Conservation (phyloP, 2,797 vertebrate species). For the Clamator glandarius region DNA sequence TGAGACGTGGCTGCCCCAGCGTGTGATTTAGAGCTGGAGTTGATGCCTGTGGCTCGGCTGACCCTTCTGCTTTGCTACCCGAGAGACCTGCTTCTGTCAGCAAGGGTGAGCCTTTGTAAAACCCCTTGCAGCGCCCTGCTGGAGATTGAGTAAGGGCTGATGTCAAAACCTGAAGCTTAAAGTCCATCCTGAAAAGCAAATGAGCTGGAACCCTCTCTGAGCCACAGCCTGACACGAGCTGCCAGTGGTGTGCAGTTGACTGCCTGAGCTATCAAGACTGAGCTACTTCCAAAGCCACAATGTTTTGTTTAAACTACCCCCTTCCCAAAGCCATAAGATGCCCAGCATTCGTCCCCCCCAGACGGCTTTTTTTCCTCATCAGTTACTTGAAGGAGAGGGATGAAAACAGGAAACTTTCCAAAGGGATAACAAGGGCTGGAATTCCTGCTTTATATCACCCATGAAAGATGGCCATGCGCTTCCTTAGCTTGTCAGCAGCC, state of each 20-base stretch:
- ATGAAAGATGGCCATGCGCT: background rate
- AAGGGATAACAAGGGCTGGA: background rate
- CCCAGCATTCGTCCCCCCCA: background rate
- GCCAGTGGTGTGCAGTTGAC: background rate
- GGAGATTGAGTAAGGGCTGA: background rate
- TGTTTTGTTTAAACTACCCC: background rate
- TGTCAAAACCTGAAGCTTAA: background rate
- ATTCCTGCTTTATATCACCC: background rate
- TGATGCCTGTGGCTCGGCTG: fast-evolving
- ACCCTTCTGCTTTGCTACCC: background rate
- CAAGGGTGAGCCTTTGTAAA: background rate
- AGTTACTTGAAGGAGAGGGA: background rate
- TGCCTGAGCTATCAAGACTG: background rate
- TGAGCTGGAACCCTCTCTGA: fast-evolving
- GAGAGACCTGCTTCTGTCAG: background rate
- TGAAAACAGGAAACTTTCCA: background rate
- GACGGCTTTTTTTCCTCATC: background rate
- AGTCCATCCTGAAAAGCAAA: background rate
- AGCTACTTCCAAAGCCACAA: background rate
- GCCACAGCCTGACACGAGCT: background rate
- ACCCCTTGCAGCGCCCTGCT: fast-evolving
- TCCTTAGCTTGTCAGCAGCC: background rate
- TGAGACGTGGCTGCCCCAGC: background rate
- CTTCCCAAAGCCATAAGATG: background rate
- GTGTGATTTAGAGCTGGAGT: background rate